Conservation (phyloP, 2,888 invertebrate species). For the Vesta saturnalis region DNA sequence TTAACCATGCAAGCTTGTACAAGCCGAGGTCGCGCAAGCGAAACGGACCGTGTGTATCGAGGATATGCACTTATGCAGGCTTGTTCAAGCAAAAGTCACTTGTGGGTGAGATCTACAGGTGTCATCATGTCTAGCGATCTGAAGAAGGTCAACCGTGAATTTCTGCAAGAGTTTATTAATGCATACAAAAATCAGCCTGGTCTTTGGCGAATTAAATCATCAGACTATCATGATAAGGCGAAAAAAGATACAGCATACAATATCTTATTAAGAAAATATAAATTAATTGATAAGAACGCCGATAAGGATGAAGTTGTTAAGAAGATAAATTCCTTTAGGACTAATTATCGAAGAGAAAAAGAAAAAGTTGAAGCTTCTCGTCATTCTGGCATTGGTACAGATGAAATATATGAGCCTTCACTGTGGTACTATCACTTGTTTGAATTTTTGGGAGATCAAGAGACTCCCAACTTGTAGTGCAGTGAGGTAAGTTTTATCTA, state of each 20-base stretch:
- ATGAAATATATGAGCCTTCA: background rate
- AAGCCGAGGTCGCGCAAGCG: background rate
- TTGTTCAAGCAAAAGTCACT: background rate
- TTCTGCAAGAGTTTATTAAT: background rate
- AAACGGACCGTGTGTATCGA: background rate
- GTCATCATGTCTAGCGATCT: background rate
- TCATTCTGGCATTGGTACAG: background rate
- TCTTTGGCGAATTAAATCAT: background rate
- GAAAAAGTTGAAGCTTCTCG: background rate
- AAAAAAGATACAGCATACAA: background rate
- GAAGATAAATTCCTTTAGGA: too few relatives aligned
- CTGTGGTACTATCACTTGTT: background rate
- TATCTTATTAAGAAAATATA: background rate
- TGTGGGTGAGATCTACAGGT: background rate
- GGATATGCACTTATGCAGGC: background rate
- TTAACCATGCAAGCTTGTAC: background rate
- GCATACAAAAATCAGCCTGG: background rate
- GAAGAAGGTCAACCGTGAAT: background rate
- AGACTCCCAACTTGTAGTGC: too few relatives aligned
- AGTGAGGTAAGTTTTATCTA: too few relatives aligned
- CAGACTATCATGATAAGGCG: background rate
- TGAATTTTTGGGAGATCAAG: conserved; percentile 4
- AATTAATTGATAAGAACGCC: background rate
- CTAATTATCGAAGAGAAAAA: conserved; percentile 1
- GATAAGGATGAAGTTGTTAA: conserved; percentile 1